Evolutionary conservation across 1,140 invertebrate species (phyloP), one percentile per base, ranked within the genome.

Genomic region (Paracyclopina nana): DNA sequence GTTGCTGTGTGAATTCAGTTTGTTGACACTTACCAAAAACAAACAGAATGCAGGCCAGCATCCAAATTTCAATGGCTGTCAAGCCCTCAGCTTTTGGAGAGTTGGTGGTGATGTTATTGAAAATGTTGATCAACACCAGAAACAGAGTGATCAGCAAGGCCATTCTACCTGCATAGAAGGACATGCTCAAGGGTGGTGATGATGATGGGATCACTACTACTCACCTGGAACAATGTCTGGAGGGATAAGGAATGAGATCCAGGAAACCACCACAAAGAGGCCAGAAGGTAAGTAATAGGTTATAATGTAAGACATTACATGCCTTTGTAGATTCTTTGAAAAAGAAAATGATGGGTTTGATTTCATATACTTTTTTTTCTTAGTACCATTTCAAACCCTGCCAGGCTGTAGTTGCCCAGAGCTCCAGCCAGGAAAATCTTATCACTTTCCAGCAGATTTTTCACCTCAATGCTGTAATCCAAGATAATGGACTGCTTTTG

Each of bases 171-270:
- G 9, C 14, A 38, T 16, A 38, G 8, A 38, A 16, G n/a, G 20
- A 38, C 3, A 16, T 9, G n/a, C 14, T 16, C 14, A 9, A 38
- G 34, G 34, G 14, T 20, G 4, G 20, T 9, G 14, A 16, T 4
- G 29, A 31, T 38, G 14, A n/a, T 38, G 8, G n/a, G 4, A 38
- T 9, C 34, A 38, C 14, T 16, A 38, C n/a, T 38, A 20, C 34
- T 16, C 20, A 38, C 34, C 50, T 18, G 53, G 53, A 28, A 54
- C 49, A 18, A 54, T 45, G 20, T 53, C 53, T n/a, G 44, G 20
- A 11, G 53, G 53, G 41, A 54, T 34, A n/a, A 54, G 44, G 22
- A 54, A 43, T 14, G 27, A 34, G 18, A 54, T 50, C 53, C 53
- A 54, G 6, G 49, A 27, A 16, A 53, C 50, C 20, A 53, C 40